These are phyloP conservation scores for Drosophila nigrodunni DNA, from an alignment of 1,140 invertebrate genomes.

Conservation along the genomic window DNA sequence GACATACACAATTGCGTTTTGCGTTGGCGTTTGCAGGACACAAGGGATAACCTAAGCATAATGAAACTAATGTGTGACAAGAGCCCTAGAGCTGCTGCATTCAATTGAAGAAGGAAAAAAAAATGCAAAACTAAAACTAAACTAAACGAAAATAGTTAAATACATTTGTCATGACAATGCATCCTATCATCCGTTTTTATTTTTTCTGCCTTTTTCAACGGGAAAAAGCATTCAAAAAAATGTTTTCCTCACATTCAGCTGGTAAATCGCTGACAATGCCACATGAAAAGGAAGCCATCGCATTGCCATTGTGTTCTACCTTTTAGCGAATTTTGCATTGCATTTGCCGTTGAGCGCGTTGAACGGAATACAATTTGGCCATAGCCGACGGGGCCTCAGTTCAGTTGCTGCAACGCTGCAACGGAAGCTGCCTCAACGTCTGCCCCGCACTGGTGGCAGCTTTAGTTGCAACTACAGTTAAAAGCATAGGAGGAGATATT, in stretches of 20 bases:
- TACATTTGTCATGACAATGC: constrained; percentile 81
- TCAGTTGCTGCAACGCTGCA: not conserved
- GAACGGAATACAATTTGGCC: constrained; percentile 78
- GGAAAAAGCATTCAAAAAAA: constrained; percentile 71
- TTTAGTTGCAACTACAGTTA: constrained; percentile 67
- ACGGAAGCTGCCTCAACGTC: constrained; percentile 22
- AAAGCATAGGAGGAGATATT: constrained; percentile 73
- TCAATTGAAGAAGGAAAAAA: constrained; percentile 41
- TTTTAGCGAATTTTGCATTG: constrained; percentile 69
- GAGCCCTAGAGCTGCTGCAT: constrained; percentile 58
- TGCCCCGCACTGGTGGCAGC: constrained; percentile 6
- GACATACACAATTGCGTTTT: constrained; percentile 10
- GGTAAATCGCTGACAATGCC: constrained; percentile 80
- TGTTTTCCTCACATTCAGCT: constrained; percentile 74
- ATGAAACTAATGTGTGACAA: constrained; percentile 83
- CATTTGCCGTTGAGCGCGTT: constrained; percentile 59
- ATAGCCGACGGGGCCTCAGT: constrained; percentile 54
- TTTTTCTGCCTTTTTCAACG: not conserved
- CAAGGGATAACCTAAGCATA: constrained; percentile 42
- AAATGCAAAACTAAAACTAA: constrained; percentile 27
- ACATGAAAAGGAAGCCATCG: constrained; percentile 46
- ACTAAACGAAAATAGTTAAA: constrained; percentile 76
- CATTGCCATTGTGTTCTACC: constrained; percentile 51
- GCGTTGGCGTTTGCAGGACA: constrained; percentile 13
- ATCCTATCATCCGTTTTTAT: not conserved